Conservation (phyloP, 2,888 invertebrate genomes). For the Lochmaea crataegi region DNA sequence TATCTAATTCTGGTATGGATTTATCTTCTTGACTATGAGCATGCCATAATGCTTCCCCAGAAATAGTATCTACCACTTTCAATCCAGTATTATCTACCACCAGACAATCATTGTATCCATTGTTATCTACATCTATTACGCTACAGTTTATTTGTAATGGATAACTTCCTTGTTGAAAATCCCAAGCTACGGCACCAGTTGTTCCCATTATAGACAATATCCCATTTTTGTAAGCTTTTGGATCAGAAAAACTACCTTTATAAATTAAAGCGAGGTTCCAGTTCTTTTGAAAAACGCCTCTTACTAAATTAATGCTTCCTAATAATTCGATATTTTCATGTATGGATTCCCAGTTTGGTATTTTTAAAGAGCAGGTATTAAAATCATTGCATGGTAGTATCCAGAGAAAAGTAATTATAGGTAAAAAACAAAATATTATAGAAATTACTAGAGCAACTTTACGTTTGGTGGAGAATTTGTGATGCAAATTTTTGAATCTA, state of each 20-base stretch:
- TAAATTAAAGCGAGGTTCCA: slow-evolving; percentile 81
- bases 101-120: slow-evolving; percentile 80
- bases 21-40: slow-evolving; percentile 69
- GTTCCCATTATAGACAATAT: slow-evolving; percentile 54
- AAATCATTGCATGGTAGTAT: slow-evolving; percentile 80
- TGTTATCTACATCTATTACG: slow-evolving; percentile 77
- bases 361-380: slow-evolving; percentile 74
- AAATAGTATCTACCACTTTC: slow-evolving; percentile 71
- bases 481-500: slow-evolving; percentile 52
- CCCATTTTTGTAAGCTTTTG: slow-evolving; percentile 65
- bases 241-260: slow-evolving; percentile 74
- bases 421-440: slow-evolving; percentile 76
- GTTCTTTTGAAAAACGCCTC: slow-evolving; percentile 72
- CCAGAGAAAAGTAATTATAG: slow-evolving; percentile 80
- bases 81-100: slow-evolving; percentile 78
- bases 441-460: slow-evolving; percentile 78
- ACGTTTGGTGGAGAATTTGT: slow-evolving; percentile 74
- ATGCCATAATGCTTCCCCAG: slow-evolving; percentile 72
- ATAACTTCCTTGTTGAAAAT: slow-evolving; percentile 74
- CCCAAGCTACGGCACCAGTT: slow-evolving; percentile 81
- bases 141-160: slow-evolving; percentile 81
- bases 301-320: slow-evolving; percentile 77
- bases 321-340: slow-evolving; percentile 77
- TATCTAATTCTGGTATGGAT: slow-evolving; percentile 72
- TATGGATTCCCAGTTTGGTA: slow-evolving; percentile 76